These are phyloP conservation scores for Lepidostoma basale DNA, from an alignment of 1,140 invertebrate species.

Conservation along the genomic window DNA sequence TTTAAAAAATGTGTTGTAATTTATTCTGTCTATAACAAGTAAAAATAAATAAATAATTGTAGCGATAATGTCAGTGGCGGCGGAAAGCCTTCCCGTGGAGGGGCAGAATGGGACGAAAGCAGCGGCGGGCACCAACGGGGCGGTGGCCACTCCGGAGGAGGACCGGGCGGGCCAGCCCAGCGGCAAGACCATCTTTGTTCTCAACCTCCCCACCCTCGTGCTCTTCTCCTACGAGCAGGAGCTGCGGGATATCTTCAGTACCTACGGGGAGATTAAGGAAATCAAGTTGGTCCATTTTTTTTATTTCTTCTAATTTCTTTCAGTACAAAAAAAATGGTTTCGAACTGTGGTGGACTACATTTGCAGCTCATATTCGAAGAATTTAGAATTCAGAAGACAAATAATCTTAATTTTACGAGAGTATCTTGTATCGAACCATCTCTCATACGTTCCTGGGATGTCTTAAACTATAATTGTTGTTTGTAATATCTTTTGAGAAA, in stretches of 20 bases:
- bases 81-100: background rate
- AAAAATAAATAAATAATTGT: too few relatives aligned
- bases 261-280: conserved; percentile 30
- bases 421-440: too few relatives aligned
- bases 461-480: too few relatives aligned
- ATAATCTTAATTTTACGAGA: too few relatives aligned
- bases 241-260: conserved; percentile 27
- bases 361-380: too few relatives aligned
- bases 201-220: conserved; percentile 23
- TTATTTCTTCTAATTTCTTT: background rate
- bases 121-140: background rate
- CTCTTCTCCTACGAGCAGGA: conserved; percentile 28
- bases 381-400: background rate
- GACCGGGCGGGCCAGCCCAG: conserved; percentile 30
- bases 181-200: conserved; percentile 31
- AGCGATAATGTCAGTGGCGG: background rate
- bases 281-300: conserved; percentile 27
- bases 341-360: too few relatives aligned
- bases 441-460: too few relatives aligned
- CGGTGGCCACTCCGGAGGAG: background rate
- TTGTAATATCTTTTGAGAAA: too few relatives aligned
- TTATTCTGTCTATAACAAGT: too few relatives aligned
- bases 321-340: background rate
- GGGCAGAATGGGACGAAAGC: background rate
- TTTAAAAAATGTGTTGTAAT: too few relatives aligned